A percentile compares a stretch with the other conserved stretches of the same genome.
Conservation (phyloP, 2,113 vertebrate genomes). For the Sylvilagus bachmani region DNA sequence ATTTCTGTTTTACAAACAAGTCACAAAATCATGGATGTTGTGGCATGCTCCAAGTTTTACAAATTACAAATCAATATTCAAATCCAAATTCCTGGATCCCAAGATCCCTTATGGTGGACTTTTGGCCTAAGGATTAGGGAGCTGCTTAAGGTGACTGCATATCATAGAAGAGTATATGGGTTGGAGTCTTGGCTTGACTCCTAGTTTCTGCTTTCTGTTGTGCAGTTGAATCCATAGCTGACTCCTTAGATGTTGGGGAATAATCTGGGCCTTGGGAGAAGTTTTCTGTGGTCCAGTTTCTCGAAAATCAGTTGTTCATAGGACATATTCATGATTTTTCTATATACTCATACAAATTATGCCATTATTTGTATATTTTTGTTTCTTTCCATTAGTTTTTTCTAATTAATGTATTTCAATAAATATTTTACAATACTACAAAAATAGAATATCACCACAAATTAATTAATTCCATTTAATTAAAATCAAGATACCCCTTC, state of each 20-base stretch:
- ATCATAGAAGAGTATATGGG: too few relatives aligned
- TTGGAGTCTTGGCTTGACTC: too few relatives aligned
- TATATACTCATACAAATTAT: neutral
- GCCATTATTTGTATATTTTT: neutral
- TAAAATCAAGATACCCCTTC: neutral
- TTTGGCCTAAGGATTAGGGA: neutral
- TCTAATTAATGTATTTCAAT: neutral
- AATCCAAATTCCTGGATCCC: neutral
- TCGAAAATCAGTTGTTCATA: neutral
- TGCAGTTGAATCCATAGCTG: too few relatives aligned
- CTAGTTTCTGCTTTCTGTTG: too few relatives aligned
- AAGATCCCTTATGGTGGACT: neutral
- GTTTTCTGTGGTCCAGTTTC: neutral
- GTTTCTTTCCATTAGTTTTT: neutral
- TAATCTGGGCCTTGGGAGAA: neutral
- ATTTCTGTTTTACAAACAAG: neutral
- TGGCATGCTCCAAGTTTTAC: neutral
- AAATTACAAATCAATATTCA: neutral
- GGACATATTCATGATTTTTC: neutral
- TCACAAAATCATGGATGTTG: neutral
- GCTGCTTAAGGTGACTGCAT: too few relatives aligned
- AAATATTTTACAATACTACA: neutral
- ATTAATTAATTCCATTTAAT: constrained; percentile 25
- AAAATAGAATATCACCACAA: neutral
- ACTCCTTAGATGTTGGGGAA: neutral